phyloP scores from a whole-genome alignment of 1,140 invertebrate species.

The Liolophura sinensis region DNA sequence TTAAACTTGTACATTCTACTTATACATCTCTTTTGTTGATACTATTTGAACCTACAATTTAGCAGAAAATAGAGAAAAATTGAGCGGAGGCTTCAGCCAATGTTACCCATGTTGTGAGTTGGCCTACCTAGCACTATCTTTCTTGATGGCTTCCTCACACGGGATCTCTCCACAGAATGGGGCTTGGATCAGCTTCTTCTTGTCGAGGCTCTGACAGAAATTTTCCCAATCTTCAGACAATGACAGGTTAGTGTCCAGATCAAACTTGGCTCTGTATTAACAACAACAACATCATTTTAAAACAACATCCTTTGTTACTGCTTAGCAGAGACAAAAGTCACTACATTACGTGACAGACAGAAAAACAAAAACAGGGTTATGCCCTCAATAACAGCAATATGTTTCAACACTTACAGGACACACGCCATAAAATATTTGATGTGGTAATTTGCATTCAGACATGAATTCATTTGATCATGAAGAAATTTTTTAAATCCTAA shows the following conservation, averaged over 20 bases:
- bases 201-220: slow-evolving; percentile 79
- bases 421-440: no score
- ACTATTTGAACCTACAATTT: no score
- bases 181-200: slow-evolving; percentile 85
- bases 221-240: slow-evolving; percentile 77
- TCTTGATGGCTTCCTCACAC: slow-evolving; percentile 97
- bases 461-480: no score
- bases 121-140: slow-evolving; percentile 84
- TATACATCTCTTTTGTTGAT: no score
- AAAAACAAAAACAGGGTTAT: background rate
- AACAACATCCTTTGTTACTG: background rate
- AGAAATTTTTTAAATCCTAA: no score
- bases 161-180: slow-evolving; percentile 90
- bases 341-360: background rate
- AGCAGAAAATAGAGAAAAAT: no score
- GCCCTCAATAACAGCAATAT: no score
- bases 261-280: slow-evolving; percentile 71
- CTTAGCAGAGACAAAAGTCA: background rate
- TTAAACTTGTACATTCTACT: no score
- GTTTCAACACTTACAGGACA: no score
- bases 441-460: no score
- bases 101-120: background rate
- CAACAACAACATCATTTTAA: slow-evolving; percentile 7
- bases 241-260: slow-evolving; percentile 75
- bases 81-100: no score